Base-by-base conservation (phyloP, 2,888 invertebrate genomes). In the Pyrochroa serraticornis region DNA sequence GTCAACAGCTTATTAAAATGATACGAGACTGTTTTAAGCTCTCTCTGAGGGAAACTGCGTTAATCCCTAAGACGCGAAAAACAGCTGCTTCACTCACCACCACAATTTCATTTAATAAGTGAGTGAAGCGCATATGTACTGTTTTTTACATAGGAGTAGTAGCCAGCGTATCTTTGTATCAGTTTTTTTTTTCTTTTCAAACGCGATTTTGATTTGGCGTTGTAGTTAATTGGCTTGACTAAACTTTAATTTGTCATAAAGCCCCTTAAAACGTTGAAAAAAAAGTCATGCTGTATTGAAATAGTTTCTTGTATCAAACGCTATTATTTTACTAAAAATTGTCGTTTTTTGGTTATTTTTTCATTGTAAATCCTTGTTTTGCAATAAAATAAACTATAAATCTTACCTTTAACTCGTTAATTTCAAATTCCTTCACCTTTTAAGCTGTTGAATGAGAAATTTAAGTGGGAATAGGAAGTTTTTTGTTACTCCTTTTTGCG, bases 361-460 rank as follows among this genome's bases (percentile, higher is more conserved):
- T 57, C 62, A 65, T 68, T 69, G 69, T 69, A 65, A 66, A 69
- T 65, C 60, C 60, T 66, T 66, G 48, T 69, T 69, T 70, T 71
- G 67, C 71, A 71, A 71, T 71, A 71, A 71, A 71, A 64, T 70
- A 65, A 68, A 66, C 68, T 64, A 59, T 63, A 67, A 68, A 68
- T 61, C 22, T 48, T 45, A 45, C 41, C 50, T 59, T 10, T 54
- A 50, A 52, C 50, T 59, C 56, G 42, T 59, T 59, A 54, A 59
- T 45, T 49, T 39, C 50, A 14, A 46, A 35, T 41, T 52, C 56
- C 52, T 57, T 44, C 49, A 49, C 49, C 57, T 46, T 44, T 50
- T 55, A 48, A 58, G 51, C 58, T 60, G 53, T 60, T 60, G 55
- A 60, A 42, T 56, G 55, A 56, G 45, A 60, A 49, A 50, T 32